Percentiles rank a stretch among this genome's conserved stretches.
Conservation (phyloP, 2,113 vertebrate genomes). For the Hyla sarda region DNA sequence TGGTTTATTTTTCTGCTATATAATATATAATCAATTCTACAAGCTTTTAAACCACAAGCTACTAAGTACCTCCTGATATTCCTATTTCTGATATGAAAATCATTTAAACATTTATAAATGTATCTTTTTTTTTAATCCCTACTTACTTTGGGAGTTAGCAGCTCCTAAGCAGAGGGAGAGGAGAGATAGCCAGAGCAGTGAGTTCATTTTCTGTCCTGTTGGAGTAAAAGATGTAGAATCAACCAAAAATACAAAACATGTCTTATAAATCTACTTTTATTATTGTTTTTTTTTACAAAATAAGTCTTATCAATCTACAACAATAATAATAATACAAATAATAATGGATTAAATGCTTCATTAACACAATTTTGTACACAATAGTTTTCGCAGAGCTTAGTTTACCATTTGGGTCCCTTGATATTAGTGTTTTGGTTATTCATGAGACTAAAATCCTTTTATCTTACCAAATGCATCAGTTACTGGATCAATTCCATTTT, state of each 20-base stretch:
- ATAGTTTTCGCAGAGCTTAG: not conserved
- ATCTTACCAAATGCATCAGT: too few species aligned
- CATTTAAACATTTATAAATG: not conserved
- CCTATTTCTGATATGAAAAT: not conserved
- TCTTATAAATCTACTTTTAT: too few species aligned
- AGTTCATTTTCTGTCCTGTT: not conserved
- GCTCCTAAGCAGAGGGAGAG: conserved; percentile 17
- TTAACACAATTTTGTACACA: not conserved
- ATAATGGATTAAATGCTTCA: not conserved
- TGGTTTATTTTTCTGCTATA: too few species aligned
- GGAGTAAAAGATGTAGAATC: not conserved
- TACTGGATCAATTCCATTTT: too few species aligned
- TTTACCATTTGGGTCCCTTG: not conserved
- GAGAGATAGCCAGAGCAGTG: not conserved
- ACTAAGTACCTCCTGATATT: too few species aligned
- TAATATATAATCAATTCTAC: too few species aligned
- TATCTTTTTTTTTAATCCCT: too few species aligned
- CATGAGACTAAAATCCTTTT: too few species aligned
- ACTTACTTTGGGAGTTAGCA: conserved; percentile 33
- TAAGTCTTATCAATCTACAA: too few species aligned
- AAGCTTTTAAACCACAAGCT: too few species aligned
- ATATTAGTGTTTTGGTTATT: not conserved
- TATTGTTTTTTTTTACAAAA: not conserved
- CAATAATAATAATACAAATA: too few species aligned
- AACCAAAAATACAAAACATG: not conserved